Base-by-base conservation (phyloP, 2,888 invertebrate genomes). In the Ormyrus nitidulus region DNA sequence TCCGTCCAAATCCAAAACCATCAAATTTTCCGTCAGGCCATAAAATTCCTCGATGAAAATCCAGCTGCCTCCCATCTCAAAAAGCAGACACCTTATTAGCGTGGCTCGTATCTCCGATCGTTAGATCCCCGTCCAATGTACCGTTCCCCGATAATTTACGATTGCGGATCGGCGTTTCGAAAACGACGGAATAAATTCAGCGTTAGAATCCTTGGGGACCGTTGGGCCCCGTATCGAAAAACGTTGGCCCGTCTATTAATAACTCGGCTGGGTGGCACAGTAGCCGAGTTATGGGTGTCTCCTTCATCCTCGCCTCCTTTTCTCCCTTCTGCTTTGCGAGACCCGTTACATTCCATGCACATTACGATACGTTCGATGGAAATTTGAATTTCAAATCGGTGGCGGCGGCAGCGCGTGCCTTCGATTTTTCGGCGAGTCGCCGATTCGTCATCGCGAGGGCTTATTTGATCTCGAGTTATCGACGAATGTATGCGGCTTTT, bases 341-440 rank as follows among this genome's bases (percentile, higher is more conserved):
- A 79, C 75, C 88, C 89, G 89, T 89, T 89, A 89, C 87, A 88
- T 89, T 89, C 87, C 88, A 85, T 82, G 78, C 84, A 85, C 83
- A 86, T 87, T 85, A 85, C 84, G 82, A 84, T 86, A 83, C 68
- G 81, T 82, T 79, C 83, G 84, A 84, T 84, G 85, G 64, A 85
- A 87, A 88, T 88, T 89, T 87, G 84, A 87, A 89, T 86, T 88
- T 86, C 83, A 88, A 88, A 88, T 88, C 34, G 19, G 34, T 10
- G 5, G 66, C 13, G 19, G 34, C 13, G 5, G 66, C 13, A 11
- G 19, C 48, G 66, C 34, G 34, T 34, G 3, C 54, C n/a, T 19
- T 69, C 81, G 62, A 77, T 76, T 74, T 68, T 81, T 74, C 46
- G 58, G 77, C 34, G 34, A 34, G 34, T 34, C 34, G 80, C 77